Evolutionary conservation across 2,797 vertebrate species (phyloP).

Genomic region (Micromesistius poutassou): DNA sequence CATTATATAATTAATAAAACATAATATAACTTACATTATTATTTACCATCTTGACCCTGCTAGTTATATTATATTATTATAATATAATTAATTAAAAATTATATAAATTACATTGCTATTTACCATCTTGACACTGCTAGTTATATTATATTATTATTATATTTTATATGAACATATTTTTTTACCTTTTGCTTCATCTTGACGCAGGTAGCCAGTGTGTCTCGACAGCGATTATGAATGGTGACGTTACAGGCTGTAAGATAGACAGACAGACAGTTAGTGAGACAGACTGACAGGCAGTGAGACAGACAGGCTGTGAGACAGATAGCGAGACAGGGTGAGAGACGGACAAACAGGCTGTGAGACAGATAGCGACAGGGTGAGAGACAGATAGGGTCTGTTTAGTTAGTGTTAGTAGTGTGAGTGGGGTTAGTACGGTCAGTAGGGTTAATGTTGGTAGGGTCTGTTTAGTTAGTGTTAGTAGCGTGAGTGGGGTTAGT

Average conservation of each 20-base stretch:
- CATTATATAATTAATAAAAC: neutral
- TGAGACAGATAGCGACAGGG: neutral
- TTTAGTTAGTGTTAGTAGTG: neutral
- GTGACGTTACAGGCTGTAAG: conserved; percentile 87
- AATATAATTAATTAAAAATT: neutral
- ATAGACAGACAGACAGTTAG: conserved; percentile 3
- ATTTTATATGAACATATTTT: neutral
- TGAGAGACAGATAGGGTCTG: neutral
- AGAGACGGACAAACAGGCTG: neutral
- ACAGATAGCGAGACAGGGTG: neutral
- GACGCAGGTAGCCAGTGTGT: conserved; percentile 86
- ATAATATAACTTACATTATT: neutral
- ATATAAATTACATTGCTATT: neutral
- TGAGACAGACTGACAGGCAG: conserved; percentile 15
- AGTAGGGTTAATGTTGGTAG: neutral
- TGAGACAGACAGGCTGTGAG: neutral
- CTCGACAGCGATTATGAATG: conserved; percentile 94
- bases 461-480: neutral
- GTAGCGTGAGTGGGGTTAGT: no score
- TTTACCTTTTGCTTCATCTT: conserved; percentile 95
- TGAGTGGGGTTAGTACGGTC: no score
- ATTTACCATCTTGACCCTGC: neutral
- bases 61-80: neutral
- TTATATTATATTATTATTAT: neutral
- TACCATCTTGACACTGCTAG: neutral